Evolutionary conservation across 2,113 vertebrate genomes (phyloP).

Genomic region (Climacteris rufus): DNA sequence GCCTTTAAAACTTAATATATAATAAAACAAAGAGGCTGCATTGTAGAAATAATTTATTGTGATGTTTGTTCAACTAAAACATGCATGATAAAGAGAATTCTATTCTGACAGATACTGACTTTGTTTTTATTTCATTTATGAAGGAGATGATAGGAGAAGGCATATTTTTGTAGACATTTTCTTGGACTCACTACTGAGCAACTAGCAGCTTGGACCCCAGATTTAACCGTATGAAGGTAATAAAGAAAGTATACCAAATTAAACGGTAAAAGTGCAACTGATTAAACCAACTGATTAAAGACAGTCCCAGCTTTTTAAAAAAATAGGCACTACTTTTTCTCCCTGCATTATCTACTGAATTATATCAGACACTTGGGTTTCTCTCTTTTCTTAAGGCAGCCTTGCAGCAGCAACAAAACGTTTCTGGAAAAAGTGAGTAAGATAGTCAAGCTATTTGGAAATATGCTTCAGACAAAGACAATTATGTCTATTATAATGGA

Average conservation of each 20-base stretch:
- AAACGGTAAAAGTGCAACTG: not conserved
- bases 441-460: not conserved
- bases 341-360: not conserved
- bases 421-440: not conserved
- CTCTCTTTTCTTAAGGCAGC: not conserved
- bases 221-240: not conserved
- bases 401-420: not conserved
- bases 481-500: not conserved
- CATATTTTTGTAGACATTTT: not conserved
- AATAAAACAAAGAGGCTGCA: not conserved
- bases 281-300: not conserved
- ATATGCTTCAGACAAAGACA: not conserved
- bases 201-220: not conserved
- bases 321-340: not conserved
- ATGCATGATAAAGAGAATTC: fast-evolving
- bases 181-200: not conserved
- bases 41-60: not conserved
- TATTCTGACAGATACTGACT: not conserved
- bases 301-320: not conserved
- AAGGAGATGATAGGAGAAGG: not conserved
- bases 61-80: not conserved
- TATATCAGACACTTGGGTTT: not conserved
- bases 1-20: not conserved
- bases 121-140: not conserved
- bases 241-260: not conserved